A percentile compares a stretch with the other conserved stretches of the same genome.
These are phyloP conservation scores for Tupaia tana DNA, from an alignment of 2,113 vertebrate species.

Conservation along the genomic window DNA sequence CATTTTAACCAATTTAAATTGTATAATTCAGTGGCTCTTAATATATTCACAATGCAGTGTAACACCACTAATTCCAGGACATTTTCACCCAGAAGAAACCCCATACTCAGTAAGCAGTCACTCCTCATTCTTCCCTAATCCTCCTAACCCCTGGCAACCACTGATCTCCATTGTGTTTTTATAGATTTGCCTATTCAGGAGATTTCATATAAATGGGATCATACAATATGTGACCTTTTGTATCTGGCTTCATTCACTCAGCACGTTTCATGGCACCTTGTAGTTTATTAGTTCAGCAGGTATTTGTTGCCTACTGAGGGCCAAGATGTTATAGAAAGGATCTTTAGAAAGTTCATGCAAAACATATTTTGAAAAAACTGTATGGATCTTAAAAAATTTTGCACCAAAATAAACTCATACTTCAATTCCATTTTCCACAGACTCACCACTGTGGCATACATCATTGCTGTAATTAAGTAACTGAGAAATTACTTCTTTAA, in stretches of 20 bases:
- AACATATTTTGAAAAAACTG: too few species aligned
- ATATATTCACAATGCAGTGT: neutral
- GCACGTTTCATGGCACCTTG: neutral
- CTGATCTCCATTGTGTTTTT: neutral
- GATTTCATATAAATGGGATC: neutral
- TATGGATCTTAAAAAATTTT: too few species aligned
- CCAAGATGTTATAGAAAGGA: neutral
- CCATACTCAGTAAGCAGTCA: neutral
- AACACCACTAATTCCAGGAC: neutral
- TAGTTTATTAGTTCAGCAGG: neutral
- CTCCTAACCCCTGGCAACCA: neutral
- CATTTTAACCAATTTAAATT: neutral
- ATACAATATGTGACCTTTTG: neutral
- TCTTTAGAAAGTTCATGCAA: too few species aligned
- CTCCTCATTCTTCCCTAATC: too few species aligned
- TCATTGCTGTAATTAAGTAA: neutral
- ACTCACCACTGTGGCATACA: neutral
- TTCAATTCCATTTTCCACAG: too few species aligned
- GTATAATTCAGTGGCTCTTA: neutral
- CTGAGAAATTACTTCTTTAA: neutral
- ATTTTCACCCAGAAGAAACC: neutral
- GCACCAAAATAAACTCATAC: too few species aligned
- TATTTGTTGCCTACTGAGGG: neutral
- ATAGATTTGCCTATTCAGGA: neutral
- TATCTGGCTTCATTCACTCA: neutral